Evolutionary conservation across 2,888 invertebrate genomes (phyloP), one percentile per base, ranked within the genome.

Genomic region (Scaptomyza reducta): DNA sequence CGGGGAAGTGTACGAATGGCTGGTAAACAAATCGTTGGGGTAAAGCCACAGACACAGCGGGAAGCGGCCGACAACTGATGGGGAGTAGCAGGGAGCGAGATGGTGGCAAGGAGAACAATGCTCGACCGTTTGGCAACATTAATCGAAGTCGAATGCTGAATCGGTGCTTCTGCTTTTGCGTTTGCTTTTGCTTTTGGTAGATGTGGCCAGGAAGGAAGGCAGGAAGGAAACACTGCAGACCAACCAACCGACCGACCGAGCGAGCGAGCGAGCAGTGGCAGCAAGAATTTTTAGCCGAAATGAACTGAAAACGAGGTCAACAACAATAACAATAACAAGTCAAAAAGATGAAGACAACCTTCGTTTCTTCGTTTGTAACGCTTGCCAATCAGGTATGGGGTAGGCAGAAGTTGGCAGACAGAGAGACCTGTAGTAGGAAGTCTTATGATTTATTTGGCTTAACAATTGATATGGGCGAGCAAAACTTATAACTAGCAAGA

Each of bases 361-460:
- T 44, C 33, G 27, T 10, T 33, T 54, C 38, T 13, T 7, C 27
- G 22, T 25, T 35, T 31, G 38, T 16, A 27, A 22, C 29, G 22
- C 9, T 13, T 18, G 40, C 42, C 18, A 29, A 16, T n/a, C 58
- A 46, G 72, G 50, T 50, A 38, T 45, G 18, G 42, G n/a, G n/a
- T n/a, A n/a, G n/a, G 60, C 25, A 7, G 16, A 18, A 16, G 14
- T 10, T 38, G 44, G 16, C 18, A 4, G 10, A 9, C 40, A 38
- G 38, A 51, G 54, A 41, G 62, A 40, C 46, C 58, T 68, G 69
- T 49, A 60, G 33, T 9, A 35, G 70, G 79, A 87, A 82, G 77
- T 82, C 70, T 63, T 76, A 72, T 79, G 86, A 83, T 86, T 83
- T 83, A 83, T 83, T 86, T 86, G 71, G 61, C 63, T 61, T 61